Evolutionary conservation across 1,140 invertebrate species (phyloP), one percentile per base, ranked within the genome.

Genomic region (Caenorhabditis latens): DNA sequence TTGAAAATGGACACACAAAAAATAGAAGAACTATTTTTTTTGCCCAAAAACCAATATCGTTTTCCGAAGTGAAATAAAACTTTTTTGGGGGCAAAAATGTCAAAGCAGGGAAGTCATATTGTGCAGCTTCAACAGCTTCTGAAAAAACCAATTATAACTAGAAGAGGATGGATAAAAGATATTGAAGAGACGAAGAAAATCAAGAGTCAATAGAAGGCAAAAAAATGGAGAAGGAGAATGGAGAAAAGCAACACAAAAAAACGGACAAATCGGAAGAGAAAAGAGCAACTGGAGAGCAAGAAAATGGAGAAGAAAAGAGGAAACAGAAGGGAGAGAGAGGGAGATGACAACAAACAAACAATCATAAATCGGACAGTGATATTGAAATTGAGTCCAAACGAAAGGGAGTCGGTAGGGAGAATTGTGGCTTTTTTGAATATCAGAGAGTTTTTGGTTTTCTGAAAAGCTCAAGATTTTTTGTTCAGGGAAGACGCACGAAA

Each of bases 221-320:
- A 50, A n/a, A 8, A 79, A 9, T n/a, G 11, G 14, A 24, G 21
- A 14, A 14, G 43, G n/a, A n/a, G 8, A 14, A n/a, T n/a, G 67
- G 42, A 48, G 8, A 46, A 71, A 71, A 71, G 40, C 40, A 71
- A 50, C 71, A 79, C 46, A 79, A 79, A 79, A n/a, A 79, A 79
- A 79, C 43, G 71, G 71, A 79, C 71, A 50, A 79, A 24, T 79
- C 71, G 71, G 63, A 67, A 67, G 63, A 67, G 71, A 50, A 79
- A 79, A 79, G 71, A 79, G 71, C 67, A 71, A 71, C 67, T 71
- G 67, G 71, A 79, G 71, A 79, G 71, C 11, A 43, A 24, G 13
- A n/a, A 46, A 50, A 43, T n/a, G 46, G 42, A n/a, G n/a, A 50
- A 46, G 16, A 71, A 42, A 46, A 42, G 46, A 24, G 9, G 43